These are phyloP conservation scores for Pyxicephalus adspersus DNA, from an alignment of 2,113 vertebrate genomes.

Conservation along the genomic window DNA sequence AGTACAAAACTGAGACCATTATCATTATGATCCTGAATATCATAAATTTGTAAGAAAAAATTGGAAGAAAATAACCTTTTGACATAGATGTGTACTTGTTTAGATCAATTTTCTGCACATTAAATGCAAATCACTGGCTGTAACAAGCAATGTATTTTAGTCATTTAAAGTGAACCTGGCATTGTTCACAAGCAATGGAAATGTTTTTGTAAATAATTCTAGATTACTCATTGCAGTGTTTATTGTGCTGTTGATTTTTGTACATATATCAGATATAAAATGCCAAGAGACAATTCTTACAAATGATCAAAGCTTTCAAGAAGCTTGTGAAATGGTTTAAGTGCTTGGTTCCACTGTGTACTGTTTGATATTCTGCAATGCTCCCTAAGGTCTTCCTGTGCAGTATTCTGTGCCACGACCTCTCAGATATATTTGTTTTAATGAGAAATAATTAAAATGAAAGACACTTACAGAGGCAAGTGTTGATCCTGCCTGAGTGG, in stretches of 20 bases:
- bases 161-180: not conserved
- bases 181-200: not conserved
- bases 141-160: not conserved
- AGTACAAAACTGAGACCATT: not conserved
- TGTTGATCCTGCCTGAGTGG: conserved; percentile 10
- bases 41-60: conserved; percentile 10
- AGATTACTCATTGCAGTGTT: not conserved
- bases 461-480: conserved; percentile 23
- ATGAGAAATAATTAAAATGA: conserved; percentile 43
- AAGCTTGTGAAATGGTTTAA: not conserved
- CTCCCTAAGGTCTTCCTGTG: not conserved
- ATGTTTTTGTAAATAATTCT: not conserved
- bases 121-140: not conserved
- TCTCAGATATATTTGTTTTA: conserved; percentile 41
- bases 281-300: not conserved
- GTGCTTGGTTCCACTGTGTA: not conserved
- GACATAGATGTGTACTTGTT: not conserved
- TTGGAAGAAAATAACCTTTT: not conserved
- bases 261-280: not conserved
- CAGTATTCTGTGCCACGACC: not conserved
- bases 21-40: not conserved
- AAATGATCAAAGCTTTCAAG: not conserved
- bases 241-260: not conserved
- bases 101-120: not conserved
- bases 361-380: conserved; percentile 28